Evolutionary conservation across 2,113 vertebrate genomes (phyloP).

Genomic region (Todiramphus chloris): DNA sequence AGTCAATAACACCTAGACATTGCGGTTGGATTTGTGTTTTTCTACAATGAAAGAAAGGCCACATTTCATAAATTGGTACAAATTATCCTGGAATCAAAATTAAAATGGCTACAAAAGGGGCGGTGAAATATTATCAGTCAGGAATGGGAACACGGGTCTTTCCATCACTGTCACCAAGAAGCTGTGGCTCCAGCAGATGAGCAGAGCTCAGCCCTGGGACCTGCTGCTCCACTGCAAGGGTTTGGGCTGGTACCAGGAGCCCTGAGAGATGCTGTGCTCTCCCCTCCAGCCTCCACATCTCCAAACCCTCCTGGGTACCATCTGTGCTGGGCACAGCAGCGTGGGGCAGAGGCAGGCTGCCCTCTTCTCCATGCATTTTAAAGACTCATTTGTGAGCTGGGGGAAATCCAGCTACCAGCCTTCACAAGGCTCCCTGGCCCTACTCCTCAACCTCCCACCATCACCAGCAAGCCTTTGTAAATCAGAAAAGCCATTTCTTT

Average conservation of each 20-base stretch:
- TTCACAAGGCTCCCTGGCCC: background rate
- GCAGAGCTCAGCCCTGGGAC: background rate
- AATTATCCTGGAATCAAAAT: slow-evolving; percentile 51
- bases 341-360: background rate
- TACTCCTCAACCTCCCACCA: background rate
- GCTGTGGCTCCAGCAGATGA: rapidly evolving
- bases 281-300: background rate
- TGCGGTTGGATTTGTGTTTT: background rate
- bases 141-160: background rate
- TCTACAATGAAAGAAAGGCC: slow-evolving; percentile 18
- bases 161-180: background rate
- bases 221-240: background rate
- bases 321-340: background rate
- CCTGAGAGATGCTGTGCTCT: background rate
- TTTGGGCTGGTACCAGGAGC: background rate
- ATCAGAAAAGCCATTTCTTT: background rate
- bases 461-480: background rate
- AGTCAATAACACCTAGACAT: slow-evolving; percentile 11
- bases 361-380: background rate
- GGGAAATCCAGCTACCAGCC: background rate
- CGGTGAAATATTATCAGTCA: slow-evolving; percentile 54
- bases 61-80: slow-evolving; percentile 37
- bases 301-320: background rate
- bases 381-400: background rate
- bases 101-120: slow-evolving; percentile 23